A percentile compares a stretch with the other conserved stretches of the same genome.
Conservation (phyloP, 2,888 invertebrate genomes). For the Drosophila leonis region DNA sequence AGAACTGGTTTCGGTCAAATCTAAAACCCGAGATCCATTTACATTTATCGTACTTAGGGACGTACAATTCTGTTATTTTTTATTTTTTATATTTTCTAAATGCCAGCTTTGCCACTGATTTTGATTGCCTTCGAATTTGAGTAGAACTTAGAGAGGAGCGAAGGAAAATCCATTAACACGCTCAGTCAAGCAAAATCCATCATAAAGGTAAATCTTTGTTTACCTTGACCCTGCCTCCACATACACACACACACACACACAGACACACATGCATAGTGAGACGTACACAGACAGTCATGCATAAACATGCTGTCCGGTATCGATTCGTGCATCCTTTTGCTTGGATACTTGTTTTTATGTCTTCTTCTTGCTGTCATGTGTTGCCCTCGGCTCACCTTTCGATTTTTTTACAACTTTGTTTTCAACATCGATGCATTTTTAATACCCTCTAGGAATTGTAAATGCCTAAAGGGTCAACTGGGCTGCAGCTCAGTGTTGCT, state of each 20-base stretch:
- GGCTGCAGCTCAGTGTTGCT: background rate
- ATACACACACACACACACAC: constrained; percentile 23
- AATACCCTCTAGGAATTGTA: constrained; percentile 10
- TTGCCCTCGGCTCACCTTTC: constrained; percentile 71
- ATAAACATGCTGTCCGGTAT: constrained; percentile 26
- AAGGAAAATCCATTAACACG: constrained; percentile 69
- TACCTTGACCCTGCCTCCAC: constrained; percentile 75
- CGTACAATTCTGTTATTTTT: constrained; percentile 28
- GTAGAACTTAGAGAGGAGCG: constrained; percentile 28
- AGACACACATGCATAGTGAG: constrained; percentile 2
- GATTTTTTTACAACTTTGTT: constrained; percentile 73
- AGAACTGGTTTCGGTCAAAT: constrained; percentile 67
- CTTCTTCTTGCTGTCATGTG: constrained; percentile 49
- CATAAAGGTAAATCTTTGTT: constrained; percentile 68
- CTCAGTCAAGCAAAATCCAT: constrained; percentile 70
- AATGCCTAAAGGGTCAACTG: background rate
- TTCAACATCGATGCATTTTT: constrained; percentile 71
- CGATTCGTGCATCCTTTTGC: constrained; percentile 63
- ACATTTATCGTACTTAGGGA: constrained; percentile 64
- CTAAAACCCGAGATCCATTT: constrained; percentile 69
- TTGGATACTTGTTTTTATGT: constrained; percentile 78
- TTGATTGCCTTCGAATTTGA: constrained; percentile 56
- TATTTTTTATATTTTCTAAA: constrained; percentile 31
- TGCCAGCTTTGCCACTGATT: constrained; percentile 57
- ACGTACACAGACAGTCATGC: constrained; percentile 1